Percentiles rank a stretch among this genome's conserved stretches.
Evolutionary conservation across 2,113 vertebrate species (phyloP).

Genomic region (Ariopsis seemanni): DNA sequence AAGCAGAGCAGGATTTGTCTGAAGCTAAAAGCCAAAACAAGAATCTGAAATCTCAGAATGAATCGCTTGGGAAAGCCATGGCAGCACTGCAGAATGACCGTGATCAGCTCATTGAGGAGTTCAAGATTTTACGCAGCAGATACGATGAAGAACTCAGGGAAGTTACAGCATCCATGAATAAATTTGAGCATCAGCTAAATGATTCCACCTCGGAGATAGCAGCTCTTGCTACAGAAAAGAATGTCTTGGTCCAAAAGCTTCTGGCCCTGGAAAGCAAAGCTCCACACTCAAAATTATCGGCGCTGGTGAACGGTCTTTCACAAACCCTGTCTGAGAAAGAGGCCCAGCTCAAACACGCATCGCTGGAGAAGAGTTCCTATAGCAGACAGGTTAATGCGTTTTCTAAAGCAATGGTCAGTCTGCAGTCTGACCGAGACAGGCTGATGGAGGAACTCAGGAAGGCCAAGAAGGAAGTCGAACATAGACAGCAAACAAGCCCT

Average conservation of each 20-base stretch:
- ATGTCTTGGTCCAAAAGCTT: constrained; percentile 55
- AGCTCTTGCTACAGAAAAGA: constrained; percentile 65
- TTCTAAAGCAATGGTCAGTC: constrained; percentile 85
- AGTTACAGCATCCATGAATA: constrained; percentile 64
- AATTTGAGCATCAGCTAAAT: constrained; percentile 63
- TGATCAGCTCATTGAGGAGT: constrained; percentile 80
- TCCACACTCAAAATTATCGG: constrained; percentile 61
- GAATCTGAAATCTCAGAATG: constrained; percentile 72
- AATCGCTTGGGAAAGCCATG: constrained; percentile 82
- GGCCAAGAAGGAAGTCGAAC: constrained; percentile 68
- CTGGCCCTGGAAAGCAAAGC: constrained; percentile 67
- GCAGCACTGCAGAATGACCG: constrained; percentile 80
- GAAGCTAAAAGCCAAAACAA: constrained; percentile 66
- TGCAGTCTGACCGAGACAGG: constrained; percentile 83
- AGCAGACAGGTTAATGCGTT: constrained; percentile 78
- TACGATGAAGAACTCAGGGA: constrained; percentile 72
- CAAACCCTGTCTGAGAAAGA: constrained; percentile 68
- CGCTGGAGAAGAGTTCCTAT: constrained; percentile 65
- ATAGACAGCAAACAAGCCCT: constrained; percentile 62
- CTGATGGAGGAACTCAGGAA: constrained; percentile 74
- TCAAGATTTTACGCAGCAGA: constrained; percentile 73
- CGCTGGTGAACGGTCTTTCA: constrained; percentile 67
- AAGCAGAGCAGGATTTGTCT: constrained; percentile 62
- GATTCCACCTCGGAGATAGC: constrained; percentile 65
- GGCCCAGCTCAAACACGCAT: constrained; percentile 67